phyloP scores from a whole-genome alignment of 2,113 vertebrate genomes.

The Neofelis nebulosa region DNA sequence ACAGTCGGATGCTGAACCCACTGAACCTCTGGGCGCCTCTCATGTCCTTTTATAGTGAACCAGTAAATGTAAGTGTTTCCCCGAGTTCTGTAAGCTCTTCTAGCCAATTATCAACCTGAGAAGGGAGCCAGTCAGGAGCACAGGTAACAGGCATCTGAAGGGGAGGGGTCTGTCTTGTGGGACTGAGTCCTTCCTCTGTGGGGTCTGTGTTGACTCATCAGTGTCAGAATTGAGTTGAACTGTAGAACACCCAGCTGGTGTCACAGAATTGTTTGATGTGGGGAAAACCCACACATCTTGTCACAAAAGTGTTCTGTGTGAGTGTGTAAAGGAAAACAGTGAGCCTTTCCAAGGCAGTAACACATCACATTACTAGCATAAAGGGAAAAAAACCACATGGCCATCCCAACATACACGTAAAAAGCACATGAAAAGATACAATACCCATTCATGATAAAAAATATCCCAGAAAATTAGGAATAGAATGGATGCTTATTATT shows the following conservation, averaged over 20 bases:
- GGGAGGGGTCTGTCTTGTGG: background rate
- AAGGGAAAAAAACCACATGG: background rate
- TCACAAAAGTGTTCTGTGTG: background rate
- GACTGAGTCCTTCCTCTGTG: background rate
- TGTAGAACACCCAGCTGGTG: background rate
- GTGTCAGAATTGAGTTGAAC: background rate
- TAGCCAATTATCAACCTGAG: too few species aligned
- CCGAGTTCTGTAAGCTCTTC: background rate
- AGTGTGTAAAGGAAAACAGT: background rate
- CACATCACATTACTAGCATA: background rate
- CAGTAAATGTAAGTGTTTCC: background rate
- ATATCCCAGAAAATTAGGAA: background rate
- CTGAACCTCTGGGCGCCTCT: too few species aligned
- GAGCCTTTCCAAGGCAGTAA: background rate
- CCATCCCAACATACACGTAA: background rate
- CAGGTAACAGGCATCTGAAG: background rate
- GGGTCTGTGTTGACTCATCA: background rate
- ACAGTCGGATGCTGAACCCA: too few species aligned
- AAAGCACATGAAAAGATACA: background rate
- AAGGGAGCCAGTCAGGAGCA: background rate
- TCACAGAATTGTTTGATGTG: background rate
- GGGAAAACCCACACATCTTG: background rate
- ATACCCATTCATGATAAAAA: background rate
- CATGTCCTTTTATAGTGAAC: background rate
- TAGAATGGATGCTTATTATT: background rate